phyloP scores from a whole-genome alignment of 2,797 vertebrate species.

The Bryconaethiops microstoma region DNA sequence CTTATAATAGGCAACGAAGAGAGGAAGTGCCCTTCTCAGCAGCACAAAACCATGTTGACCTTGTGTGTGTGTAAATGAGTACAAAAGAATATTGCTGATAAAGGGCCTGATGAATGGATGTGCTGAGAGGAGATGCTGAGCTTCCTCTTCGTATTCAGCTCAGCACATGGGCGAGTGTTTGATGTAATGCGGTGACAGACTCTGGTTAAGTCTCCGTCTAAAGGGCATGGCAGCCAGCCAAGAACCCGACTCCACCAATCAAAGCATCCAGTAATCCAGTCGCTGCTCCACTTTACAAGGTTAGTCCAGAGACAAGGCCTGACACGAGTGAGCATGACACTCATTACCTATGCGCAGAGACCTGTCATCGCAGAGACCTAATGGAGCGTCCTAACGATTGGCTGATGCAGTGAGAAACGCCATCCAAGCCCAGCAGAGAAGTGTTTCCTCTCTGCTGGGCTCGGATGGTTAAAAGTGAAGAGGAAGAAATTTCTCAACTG shows the following conservation, averaged over 20 bases:
- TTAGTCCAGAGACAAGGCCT: constrained; percentile 37
- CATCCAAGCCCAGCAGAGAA: constrained; percentile 13
- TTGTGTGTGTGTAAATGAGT: constrained; percentile 53
- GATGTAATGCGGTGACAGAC: constrained; percentile 35
- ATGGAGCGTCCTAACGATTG: constrained; percentile 5
- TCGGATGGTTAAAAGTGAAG: constrained; percentile 21
- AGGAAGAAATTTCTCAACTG: not conserved
- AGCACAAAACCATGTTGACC: constrained; percentile 46
- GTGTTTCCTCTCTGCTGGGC: too few relatives aligned
- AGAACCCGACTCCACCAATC: constrained; percentile 42
- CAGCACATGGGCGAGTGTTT: constrained; percentile 13
- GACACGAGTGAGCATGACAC: constrained; percentile 22
- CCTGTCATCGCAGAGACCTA: constrained; percentile 17
- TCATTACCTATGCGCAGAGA: constrained; percentile 29
- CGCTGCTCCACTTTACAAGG: constrained; percentile 30
- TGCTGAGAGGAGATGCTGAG: constrained; percentile 25
- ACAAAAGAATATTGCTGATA: constrained; percentile 43
- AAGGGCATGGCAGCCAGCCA: constrained; percentile 50
- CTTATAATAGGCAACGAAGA: constrained; percentile 52
- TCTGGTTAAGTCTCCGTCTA: constrained; percentile 38
- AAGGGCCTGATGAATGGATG: constrained; percentile 59
- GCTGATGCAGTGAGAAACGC: constrained; percentile 18
- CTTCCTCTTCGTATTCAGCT: constrained; percentile 26
- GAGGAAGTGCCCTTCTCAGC: not conserved
- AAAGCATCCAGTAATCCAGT: constrained; percentile 25